Base-by-base conservation (phyloP, 2,113 vertebrate species). In the Andinoacara biseriatus region DNA sequence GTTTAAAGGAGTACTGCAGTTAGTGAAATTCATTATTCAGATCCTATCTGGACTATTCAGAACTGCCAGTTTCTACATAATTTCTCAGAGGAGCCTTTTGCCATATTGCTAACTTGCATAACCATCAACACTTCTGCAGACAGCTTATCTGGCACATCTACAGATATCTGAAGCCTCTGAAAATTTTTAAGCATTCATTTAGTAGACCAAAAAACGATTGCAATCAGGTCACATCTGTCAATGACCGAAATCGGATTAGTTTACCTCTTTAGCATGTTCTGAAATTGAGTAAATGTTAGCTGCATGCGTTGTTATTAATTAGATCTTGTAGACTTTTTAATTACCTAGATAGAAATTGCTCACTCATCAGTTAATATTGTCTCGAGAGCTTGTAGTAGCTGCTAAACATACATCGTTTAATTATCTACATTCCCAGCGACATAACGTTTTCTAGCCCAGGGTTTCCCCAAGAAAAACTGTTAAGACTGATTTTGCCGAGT, bases 221-320 rank as follows among this genome's bases (percentile, higher is more conserved):
- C 22, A 67, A 5, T 0, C 22, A 69, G 22, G 22, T 67, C 22
- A 49, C 3, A 22, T 49, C 24, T 7, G 63, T 49, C 63, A 49
- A 49, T 49, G 0, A 49, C 22, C 15, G 1, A 67, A 46, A 49
- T 69, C 0, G 1, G 24, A 49, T 69, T 49, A 29, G 15, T 24
- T 46, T 26, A 0, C 43, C 20, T 20, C 5, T 26, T 26, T 24
- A 0, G 1, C 38, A 18, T 46, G 24, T 67, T 67, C 63, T 29
- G 49, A 2, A 7, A 49, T 13, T 0, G 4, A 46, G 43, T 15
- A 46, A 4, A 52, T 18, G 24, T 69, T 1, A 20, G 24, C 65
- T 69, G 29, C 52, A 0, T 52, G 43, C 24, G 52, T 31, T 31
- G 17, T 52, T 52, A 72, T 31, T 13, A 72, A 29, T 4, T 4